Evolutionary conservation across 2,888 invertebrate species (phyloP).

Genomic region (Tetragonisca angustula): DNA sequence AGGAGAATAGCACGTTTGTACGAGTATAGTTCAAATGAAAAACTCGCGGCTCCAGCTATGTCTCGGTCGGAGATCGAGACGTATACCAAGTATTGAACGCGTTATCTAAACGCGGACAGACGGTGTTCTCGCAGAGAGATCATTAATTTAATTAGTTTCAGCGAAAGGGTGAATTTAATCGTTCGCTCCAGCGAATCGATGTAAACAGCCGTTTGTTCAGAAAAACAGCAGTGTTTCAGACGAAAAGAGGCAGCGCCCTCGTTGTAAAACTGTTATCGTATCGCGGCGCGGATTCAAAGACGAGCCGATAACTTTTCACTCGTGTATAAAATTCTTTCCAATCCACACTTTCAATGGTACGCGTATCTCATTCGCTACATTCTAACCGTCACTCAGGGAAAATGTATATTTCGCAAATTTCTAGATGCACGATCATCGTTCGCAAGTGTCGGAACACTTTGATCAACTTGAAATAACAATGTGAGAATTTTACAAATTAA

Average conservation of each 20-base stretch:
- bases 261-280: constrained; percentile 38
- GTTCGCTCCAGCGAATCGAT: constrained; percentile 54
- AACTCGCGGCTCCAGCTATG: neutral
- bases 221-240: neutral
- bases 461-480: neutral
- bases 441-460: neutral
- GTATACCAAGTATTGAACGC: constrained; percentile 16
- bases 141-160: constrained; percentile 72
- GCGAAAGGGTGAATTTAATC: constrained; percentile 66
- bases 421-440: neutral
- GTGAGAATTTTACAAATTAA: neutral
- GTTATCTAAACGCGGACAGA: constrained; percentile 58
- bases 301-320: constrained; percentile 18
- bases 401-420: neutral
- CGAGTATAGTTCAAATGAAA: constrained; percentile 17
- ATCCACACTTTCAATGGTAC: neutral
- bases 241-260: constrained; percentile 18
- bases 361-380: neutral
- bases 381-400: neutral
- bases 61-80: constrained; percentile 8
- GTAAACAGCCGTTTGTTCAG: constrained; percentile 60
- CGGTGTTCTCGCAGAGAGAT: constrained; percentile 42
- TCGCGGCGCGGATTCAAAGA: neutral
- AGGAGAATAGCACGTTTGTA: constrained; percentile 23
- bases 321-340: constrained; percentile 32